Evolutionary conservation across 2,888 invertebrate genomes (phyloP).

Genomic region (Andrena fulva): DNA sequence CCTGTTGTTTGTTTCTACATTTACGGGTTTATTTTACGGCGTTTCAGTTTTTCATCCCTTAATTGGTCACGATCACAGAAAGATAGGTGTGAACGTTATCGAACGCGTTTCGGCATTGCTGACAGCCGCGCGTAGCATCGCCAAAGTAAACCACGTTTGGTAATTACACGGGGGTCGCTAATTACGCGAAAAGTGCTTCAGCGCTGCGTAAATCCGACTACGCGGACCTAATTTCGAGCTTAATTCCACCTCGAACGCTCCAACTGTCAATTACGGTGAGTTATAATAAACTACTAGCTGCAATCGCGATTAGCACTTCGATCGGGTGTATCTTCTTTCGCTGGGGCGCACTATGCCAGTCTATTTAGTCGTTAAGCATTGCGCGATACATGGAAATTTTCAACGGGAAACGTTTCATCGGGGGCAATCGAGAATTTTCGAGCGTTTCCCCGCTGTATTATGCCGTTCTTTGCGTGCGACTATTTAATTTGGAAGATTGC

Average conservation of each 20-base stretch:
- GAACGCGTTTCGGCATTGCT: not conserved
- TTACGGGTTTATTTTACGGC: not conserved
- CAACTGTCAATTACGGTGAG: slow-evolving; percentile 41
- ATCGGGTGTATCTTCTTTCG: not conserved
- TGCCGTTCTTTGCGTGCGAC: not conserved
- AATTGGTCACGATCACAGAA: not conserved
- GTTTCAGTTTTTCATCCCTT: not conserved
- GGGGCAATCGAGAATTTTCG: not conserved
- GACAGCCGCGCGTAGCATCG: not conserved
- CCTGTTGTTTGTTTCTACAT: not conserved
- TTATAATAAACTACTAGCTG: slow-evolving; percentile 32
- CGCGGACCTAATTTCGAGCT: slow-evolving; percentile 33
- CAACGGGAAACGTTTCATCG: not conserved
- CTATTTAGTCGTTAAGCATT: not conserved
- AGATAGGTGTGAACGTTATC: slow-evolving; percentile 11
- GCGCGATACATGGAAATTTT: not conserved
- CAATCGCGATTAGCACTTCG: not conserved
- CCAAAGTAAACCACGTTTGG: not conserved
- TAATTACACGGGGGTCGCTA: slow-evolving; percentile 36
- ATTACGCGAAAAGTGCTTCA: slow-evolving; percentile 46
- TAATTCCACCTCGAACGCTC: slow-evolving; percentile 18
- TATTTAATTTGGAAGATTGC: not conserved
- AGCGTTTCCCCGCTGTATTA: not conserved
- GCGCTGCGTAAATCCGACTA: slow-evolving; percentile 39
- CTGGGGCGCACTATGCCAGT: not conserved